Percentiles rank a stretch among this genome's conserved stretches.
Evolutionary conservation across 2,888 invertebrate genomes (phyloP).

Genomic region (Eledona agricola): DNA sequence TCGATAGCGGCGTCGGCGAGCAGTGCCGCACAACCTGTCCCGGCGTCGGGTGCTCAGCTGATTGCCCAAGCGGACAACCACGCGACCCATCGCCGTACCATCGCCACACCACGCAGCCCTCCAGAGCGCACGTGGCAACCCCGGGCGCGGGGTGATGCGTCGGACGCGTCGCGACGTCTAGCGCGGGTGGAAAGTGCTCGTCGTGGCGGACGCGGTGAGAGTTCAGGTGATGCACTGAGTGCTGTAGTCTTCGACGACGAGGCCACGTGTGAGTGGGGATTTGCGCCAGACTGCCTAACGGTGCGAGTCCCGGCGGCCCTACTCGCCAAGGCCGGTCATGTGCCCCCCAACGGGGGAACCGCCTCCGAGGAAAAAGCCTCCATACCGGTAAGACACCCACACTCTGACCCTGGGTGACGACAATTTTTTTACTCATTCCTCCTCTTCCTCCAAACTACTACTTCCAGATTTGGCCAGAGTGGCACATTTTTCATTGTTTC

Average conservation of each 20-base stretch:
- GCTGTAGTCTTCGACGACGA: conserved; percentile 53
- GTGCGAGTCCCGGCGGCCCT: conserved; percentile 64
- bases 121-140: conserved; percentile 1
- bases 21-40: conserved; percentile 62
- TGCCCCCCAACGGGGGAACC: conserved; percentile 63
- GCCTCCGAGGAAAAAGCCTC: conserved; percentile 63
- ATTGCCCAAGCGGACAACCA: conserved; percentile 47
- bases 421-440: too few species aligned
- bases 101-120: conserved; percentile 1
- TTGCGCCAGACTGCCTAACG: conserved; percentile 60
- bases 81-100: conserved; percentile 42
- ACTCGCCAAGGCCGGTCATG: conserved; percentile 63
- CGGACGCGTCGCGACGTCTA: conserved; percentile 25
- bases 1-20: conserved; percentile 60
- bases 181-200: conserved; percentile 42
- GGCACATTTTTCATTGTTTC: too few species aligned
- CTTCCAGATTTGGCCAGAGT: too few species aligned
- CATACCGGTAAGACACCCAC: conserved; percentile 58
- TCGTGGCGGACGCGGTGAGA: conserved; percentile 24
- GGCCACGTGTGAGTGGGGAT: conserved; percentile 61
- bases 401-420: too few species aligned
- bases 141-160: conserved; percentile 6
- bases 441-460: too few species aligned
- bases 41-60: conserved; percentile 61
- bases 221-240: conserved; percentile 55